Conservation (phyloP, 2,797 vertebrate species). For the Fringilla coelebs region DNA sequence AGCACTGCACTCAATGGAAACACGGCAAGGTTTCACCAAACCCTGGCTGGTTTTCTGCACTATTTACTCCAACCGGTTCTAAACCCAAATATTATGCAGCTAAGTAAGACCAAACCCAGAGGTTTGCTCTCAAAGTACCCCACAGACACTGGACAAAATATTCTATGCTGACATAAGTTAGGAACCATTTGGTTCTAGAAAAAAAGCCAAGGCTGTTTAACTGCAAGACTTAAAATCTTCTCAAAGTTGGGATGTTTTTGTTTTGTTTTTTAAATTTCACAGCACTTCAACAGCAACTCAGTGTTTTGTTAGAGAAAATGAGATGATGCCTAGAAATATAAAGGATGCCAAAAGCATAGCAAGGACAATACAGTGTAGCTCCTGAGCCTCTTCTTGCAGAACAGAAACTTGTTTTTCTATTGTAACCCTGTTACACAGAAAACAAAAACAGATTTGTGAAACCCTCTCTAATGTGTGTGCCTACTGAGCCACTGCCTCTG, state of each 20-base stretch:
- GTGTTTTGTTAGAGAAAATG: neutral
- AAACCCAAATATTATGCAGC: neutral
- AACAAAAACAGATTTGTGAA: neutral
- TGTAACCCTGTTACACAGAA: neutral
- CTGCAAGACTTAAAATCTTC: neutral
- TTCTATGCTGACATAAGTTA: neutral
- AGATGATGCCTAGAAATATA: neutral
- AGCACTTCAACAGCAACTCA: neutral
- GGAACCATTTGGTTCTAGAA: neutral
- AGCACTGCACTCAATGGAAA: neutral
- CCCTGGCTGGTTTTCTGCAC: accelerated
- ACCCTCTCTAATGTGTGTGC: neutral
- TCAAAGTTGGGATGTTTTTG: neutral
- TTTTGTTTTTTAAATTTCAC: neutral
- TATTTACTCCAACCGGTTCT: neutral
- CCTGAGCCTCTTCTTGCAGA: neutral
- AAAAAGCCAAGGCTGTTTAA: neutral
- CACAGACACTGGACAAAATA: neutral
- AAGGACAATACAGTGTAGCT: neutral
- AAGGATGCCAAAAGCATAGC: neutral
- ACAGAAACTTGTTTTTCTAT: neutral
- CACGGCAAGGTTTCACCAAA: neutral
- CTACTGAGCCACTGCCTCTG: neutral
- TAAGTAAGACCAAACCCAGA: neutral
- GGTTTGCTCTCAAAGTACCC: neutral